These are phyloP conservation scores for Chunga burmeisteri DNA, from an alignment of 2,113 vertebrate species.

Conservation along the genomic window DNA sequence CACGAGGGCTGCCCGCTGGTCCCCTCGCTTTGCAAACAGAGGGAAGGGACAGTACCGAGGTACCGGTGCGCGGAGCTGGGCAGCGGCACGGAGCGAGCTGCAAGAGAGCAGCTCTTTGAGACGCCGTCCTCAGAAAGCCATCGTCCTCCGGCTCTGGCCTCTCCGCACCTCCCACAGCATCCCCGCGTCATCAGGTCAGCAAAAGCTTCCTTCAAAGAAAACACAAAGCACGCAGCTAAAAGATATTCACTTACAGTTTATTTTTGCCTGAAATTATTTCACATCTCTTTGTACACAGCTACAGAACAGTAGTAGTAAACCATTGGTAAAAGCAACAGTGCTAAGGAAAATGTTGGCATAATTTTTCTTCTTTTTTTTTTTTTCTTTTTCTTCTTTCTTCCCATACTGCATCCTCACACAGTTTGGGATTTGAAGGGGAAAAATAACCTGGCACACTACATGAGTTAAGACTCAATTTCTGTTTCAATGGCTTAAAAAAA, in stretches of 20 bases:
- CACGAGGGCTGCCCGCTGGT: neutral
- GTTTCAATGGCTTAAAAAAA: constrained; percentile 53
- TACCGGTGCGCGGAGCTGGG: neutral
- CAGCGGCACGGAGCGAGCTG: neutral
- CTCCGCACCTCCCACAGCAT: neutral
- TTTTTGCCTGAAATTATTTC: constrained; percentile 96
- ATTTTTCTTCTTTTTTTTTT: constrained; percentile 2
- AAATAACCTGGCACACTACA: constrained; percentile 56
- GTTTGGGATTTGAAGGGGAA: constrained; percentile 57
- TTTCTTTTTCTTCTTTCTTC: neutral
- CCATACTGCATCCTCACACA: constrained; percentile 67
- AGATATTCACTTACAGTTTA: constrained; percentile 98
- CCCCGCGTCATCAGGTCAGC: rapidly evolving
- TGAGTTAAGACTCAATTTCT: constrained; percentile 75
- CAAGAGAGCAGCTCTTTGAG: rapidly evolving
- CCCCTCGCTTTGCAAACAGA: rapidly evolving
- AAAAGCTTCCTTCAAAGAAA: constrained; percentile 8
- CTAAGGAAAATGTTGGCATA: constrained; percentile 76
- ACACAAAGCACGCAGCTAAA: constrained; percentile 70
- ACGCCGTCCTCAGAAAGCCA: neutral
- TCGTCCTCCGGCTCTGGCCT: neutral
- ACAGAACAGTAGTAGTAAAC: constrained; percentile 90
- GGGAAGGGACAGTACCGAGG: neutral
- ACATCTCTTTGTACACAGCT: constrained; percentile 96
- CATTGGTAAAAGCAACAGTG: constrained; percentile 89